Evolutionary conservation across 1,140 invertebrate genomes (phyloP).

Genomic region (Papilio dardanus): DNA sequence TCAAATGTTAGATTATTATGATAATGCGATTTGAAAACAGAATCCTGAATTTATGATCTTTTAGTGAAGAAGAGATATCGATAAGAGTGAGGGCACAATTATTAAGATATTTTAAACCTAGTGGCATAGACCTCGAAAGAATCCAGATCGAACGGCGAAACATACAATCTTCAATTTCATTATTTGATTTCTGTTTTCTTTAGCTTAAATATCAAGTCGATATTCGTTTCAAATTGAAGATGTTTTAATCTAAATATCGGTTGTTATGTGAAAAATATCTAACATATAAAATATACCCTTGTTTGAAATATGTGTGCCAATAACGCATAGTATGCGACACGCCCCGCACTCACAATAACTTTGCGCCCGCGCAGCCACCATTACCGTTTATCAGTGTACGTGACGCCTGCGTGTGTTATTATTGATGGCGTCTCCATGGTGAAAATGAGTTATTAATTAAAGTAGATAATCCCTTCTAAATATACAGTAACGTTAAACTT

Average conservation of each 20-base stretch:
- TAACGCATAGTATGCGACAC: slow-evolving; percentile 25
- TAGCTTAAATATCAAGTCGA: too few relatives aligned
- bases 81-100: too few relatives aligned
- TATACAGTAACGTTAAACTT: slow-evolving; percentile 7
- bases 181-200: too few relatives aligned
- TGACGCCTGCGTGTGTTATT: slow-evolving; percentile 46
- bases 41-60: background rate
- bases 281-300: background rate
- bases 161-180: too few relatives aligned
- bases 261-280: too few relatives aligned
- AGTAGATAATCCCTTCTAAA: slow-evolving; percentile 41
- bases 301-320: background rate
- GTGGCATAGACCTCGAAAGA: background rate
- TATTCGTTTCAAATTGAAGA: too few relatives aligned
- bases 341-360: slow-evolving; percentile 38
- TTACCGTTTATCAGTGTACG: slow-evolving; percentile 48
- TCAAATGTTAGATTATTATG: background rate
- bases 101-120: too few relatives aligned
- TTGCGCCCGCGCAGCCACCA: slow-evolving; percentile 46
- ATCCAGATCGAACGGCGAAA: too few relatives aligned
- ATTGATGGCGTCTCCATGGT: slow-evolving; percentile 46
- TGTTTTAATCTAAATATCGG: background rate
- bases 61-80: too few relatives aligned
- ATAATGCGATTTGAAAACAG: background rate
- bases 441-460: slow-evolving; percentile 50